Conservation (phyloP, 1,140 invertebrate species). For the Tetragnatha versicolor region DNA sequence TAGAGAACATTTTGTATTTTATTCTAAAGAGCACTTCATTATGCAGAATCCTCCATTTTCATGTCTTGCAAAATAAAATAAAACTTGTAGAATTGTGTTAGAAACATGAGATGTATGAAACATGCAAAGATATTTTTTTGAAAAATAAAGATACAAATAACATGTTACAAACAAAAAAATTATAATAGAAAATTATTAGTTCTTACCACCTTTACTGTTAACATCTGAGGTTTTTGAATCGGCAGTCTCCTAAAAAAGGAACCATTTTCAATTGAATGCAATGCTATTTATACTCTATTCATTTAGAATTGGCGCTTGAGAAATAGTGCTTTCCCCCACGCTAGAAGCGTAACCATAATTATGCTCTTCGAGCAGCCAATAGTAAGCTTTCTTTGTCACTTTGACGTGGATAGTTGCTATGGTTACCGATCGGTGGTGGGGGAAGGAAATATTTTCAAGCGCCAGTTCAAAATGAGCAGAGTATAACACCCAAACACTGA, state of each 20-base stretch:
- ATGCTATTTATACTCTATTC: neutral
- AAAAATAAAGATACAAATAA: neutral
- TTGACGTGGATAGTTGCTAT: neutral
- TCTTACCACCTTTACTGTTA: neutral
- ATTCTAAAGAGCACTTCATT: neutral
- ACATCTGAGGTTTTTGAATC: constrained; percentile 3
- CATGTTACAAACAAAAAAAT: neutral
- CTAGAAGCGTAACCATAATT: neutral
- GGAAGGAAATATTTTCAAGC: neutral
- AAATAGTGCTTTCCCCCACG: neutral
- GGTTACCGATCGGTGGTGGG: neutral
- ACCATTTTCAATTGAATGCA: neutral
- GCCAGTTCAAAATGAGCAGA: neutral
- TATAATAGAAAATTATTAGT: neutral
- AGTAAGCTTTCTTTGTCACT: neutral
- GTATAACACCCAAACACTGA: neutral
- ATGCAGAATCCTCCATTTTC: neutral
- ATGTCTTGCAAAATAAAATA: neutral
- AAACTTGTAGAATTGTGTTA: neutral
- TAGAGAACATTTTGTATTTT: too few relatives aligned
- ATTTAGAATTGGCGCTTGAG: neutral
- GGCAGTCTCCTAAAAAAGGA: constrained; percentile 22
- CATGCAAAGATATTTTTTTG: neutral
- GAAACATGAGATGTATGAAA: neutral
- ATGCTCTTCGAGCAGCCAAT: neutral